Percentiles rank a stretch among this genome's conserved stretches.
These are phyloP conservation scores for Drosophila mercatorum DNA, from an alignment of 2,888 invertebrate genomes.

Conservation along the genomic window DNA sequence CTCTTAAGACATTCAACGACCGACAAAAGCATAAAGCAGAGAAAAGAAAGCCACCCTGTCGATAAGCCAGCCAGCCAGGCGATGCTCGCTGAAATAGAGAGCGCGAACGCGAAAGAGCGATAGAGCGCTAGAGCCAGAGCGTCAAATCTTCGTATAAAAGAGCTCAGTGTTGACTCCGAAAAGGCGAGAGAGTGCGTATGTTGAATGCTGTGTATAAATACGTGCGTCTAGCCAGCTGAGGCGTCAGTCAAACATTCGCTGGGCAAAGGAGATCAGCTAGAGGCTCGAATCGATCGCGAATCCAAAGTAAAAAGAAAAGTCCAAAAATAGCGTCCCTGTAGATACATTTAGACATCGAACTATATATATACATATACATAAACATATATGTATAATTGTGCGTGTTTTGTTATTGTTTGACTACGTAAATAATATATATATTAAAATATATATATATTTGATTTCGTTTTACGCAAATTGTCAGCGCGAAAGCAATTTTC, in stretches of 20 bases:
- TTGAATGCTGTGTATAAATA: conserved; percentile 63
- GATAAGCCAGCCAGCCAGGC: conserved; percentile 35
- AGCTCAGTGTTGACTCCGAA: conserved; percentile 28
- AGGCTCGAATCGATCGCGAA: conserved; percentile 27
- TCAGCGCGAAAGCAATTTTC: conserved; percentile 58
- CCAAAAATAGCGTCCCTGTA: conserved; percentile 42
- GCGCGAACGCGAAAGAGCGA: neutral
- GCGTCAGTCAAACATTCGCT: conserved; percentile 53
- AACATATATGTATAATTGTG: conserved; percentile 4
- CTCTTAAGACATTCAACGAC: conserved; percentile 7
- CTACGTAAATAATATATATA: neutral
- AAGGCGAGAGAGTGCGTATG: conserved; percentile 40
- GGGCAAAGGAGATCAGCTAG: conserved; percentile 44
- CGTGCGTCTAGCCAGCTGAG: conserved; percentile 46
- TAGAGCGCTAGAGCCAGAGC: conserved; percentile 8
- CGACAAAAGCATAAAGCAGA: conserved; percentile 20
- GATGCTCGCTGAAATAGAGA: conserved; percentile 17
- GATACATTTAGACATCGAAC: neutral
- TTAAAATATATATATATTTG: conserved; percentile 9
- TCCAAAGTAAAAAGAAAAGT: conserved; percentile 4
- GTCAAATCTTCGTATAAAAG: neutral
- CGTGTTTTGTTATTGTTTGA: conserved; percentile 21
- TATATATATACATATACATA: conserved; percentile 1
- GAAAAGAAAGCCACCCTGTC: conserved; percentile 56
- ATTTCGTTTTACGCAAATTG: conserved; percentile 47